Base-by-base conservation (phyloP, 2,797 vertebrate genomes). In the Urophycis tenuis region DNA sequence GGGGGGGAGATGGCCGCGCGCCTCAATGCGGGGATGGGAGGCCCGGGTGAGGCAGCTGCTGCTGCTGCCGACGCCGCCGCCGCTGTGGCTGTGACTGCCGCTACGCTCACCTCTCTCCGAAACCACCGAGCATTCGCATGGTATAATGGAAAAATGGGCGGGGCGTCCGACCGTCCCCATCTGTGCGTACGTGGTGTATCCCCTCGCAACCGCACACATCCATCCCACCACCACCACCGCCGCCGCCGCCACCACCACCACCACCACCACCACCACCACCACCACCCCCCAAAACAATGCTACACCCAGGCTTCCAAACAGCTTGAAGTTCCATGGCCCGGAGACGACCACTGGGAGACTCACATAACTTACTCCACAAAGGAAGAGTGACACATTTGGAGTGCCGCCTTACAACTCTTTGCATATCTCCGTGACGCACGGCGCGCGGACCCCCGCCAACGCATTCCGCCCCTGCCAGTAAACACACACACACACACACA, bases 381-480 rank as follows among this genome's bases (percentile, higher is more conserved):
- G 35, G 80, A 74, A 81, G 53, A 78, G 71, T 32, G 41, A 84
- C 75, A 49, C 84, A 80, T 75, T 74, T 7, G 77, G 79, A 77
- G 73, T 3, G 25, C 82, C 81, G 84, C 75, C 84, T 80, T 87
- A 85, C 74, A 82, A 82, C 79, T 69, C 77, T 64, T 41, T 80
- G 77, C 76, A 82, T 83, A 80, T 83, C 71, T 76, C 69, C 31
- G 25, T n/a, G 34, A 73, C 31, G 53, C 36, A 25, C 29, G 70
- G 69, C 70, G 10, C 73, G 73, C 5, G 33, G 71, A 69, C 74
- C 36, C 36, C 67, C 78, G 72, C 71, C 77, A 32, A 80, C 75
- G 77, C 85, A 77, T 81, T 81, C 77, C 77, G 31, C 73, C 78
- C 60, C 67, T 82, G 82, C 87, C 86, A 89, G 81, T 80, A 88